Evolutionary conservation across 2,888 invertebrate species (phyloP), one percentile per base, ranked within the genome.

Genomic region (Sipha maydis): DNA sequence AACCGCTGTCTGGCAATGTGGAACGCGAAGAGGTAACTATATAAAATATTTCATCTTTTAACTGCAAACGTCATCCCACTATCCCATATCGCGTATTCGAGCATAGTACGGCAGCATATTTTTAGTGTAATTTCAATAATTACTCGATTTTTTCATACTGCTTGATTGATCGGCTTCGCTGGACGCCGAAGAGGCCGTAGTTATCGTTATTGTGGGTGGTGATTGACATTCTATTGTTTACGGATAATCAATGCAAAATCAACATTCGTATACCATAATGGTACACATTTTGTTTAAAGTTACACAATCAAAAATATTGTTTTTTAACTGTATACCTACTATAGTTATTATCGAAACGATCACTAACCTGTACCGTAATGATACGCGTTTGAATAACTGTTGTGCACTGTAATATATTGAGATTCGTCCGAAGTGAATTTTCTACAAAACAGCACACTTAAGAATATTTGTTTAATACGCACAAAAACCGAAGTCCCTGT

Each of bases 11-110:
- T 17, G 90, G 89, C 21, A 84, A 76, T 67, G 89, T 86, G 9
- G 89, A 89, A 8, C 14, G 48, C 0, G 88, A 38, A 25, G 85
- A 82, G 31, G 85, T 61, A 56, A 85, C 90, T 90, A 71, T 54
- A 5, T 4, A 25, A 75, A 61, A 61, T 21, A 28, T 14, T 67
- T 69, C 41, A 21, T 69, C 14, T 48, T 11, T 79, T 61, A 61
- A 34, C 31, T 25, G 25, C 31, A 78, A 56, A 34, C 21, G 19
- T 21, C 25, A 61, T 48, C 11, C 14, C 0, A 21, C 61, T 61
- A 61, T 7, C 25, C 48, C 48, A 48, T 48, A 48, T 14, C 48
- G 14, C 0, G 14, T 48, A 48, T 48, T 48, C 48, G 48, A 48
- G 48, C 2, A 48, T 2, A 41, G 3, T 9, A 48, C 14, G 48